Evolutionary conservation across 2,113 vertebrate genomes (phyloP), one percentile per base, ranked within the genome.

Genomic region (Syngnathoides biaculeatus): DNA sequence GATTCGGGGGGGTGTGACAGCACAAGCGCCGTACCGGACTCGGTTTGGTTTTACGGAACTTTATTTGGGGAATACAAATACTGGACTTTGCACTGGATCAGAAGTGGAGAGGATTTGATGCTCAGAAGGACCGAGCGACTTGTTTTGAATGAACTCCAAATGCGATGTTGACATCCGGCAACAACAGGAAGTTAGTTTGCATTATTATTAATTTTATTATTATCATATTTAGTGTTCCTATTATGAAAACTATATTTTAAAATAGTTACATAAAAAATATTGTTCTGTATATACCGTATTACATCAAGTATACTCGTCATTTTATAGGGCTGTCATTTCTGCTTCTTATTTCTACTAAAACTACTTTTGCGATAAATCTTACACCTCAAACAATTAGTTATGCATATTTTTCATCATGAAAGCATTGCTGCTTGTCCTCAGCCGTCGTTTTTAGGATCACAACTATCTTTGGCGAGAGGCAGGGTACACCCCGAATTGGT

Each of bases 1-100:
- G n/a, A 84, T 86, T 85, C 74, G 75, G 87, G 84, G 78, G 84
- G 2, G 22, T 83, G 84, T 90, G 90, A 89, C 88, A 78, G 85
- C 82, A n/a, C 20, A n/a, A n/a, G 40, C 39, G n/a, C 60, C 40
- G 40, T 15, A 24, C 12, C 39, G 40, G 13, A 1, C 39, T 62
- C 43, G 22, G 8, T 62, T 62, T 62, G 17, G 69, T 50, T 73
- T 26, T 52, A 48, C 42, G 63, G 73, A 64, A 68, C 52, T 10
- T 27, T 52, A 20, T 17, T 17, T 30, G 26, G 55, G 39, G 30
- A 27, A 38, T 40, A 30, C 48, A 70, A 26, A 56, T 50, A 30
- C 26, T 57, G 26, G n/a, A n/a, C n/a, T n/a, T n/a, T 30, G 14
- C 69, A 38, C 59, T 63, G 81, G 77, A 48, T 64, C 77, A 43